A percentile compares a stretch with the other conserved stretches of the same genome.
phyloP scores from a whole-genome alignment of 2,797 vertebrate genomes.

The Fratercula arctica region DNA sequence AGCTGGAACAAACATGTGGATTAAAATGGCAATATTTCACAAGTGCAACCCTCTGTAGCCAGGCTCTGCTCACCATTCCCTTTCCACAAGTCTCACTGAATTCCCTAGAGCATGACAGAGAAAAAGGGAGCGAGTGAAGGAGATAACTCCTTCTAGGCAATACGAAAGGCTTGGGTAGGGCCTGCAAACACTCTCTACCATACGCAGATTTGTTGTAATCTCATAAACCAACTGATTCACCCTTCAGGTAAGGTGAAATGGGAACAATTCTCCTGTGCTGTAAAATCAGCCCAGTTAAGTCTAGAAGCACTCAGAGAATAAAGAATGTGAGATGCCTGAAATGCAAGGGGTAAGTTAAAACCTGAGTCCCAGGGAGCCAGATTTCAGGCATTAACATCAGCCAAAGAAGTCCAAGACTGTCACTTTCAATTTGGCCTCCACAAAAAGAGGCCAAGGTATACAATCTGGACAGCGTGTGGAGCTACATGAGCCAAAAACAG shows the following conservation, averaged over 20 bases:
- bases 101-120: neutral
- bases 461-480: neutral
- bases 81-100: neutral
- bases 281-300: neutral
- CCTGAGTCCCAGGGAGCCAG: neutral
- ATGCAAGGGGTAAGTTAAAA: slow-evolving; percentile 7
- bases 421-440: neutral
- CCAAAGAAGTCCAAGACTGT: neutral
- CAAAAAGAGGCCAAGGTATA: neutral
- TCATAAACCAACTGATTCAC: neutral
- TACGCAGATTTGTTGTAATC: neutral
- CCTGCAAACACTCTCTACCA: neutral
- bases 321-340: neutral
- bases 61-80: neutral
- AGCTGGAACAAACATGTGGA: slow-evolving; percentile 45
- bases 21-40: slow-evolving; percentile 43
- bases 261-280: neutral
- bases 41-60: slow-evolving; percentile 25
- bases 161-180: neutral
- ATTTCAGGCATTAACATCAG: slow-evolving; percentile 14
- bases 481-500: neutral
- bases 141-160: neutral
- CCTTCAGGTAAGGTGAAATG: neutral
- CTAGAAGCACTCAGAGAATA: neutral
- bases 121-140: neutral